phyloP scores from a whole-genome alignment of 1,140 invertebrate species.

The Protaetia brevitarsis region DNA sequence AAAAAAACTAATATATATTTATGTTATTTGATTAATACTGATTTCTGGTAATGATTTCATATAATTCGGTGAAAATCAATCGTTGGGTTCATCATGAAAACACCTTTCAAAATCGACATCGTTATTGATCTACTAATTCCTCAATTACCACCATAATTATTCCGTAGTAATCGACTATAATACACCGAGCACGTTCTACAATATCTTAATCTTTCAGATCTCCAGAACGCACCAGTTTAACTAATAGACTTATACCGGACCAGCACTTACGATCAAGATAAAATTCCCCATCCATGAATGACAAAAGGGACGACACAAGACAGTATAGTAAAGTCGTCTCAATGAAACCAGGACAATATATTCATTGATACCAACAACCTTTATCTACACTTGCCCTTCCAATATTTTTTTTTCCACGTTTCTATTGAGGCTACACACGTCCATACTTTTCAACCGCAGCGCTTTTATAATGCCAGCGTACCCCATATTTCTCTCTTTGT shows the following conservation, averaged over 20 bases:
- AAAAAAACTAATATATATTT: too few species aligned
- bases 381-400: not conserved
- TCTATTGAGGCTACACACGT: too few species aligned
- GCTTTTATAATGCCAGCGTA: not conserved
- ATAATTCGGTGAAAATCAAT: too few species aligned
- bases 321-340: not conserved
- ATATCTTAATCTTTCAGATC: not conserved
- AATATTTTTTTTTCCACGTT: not conserved
- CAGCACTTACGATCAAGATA: not conserved
- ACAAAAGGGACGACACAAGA: not conserved
- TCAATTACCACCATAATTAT: too few species aligned
- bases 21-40: too few species aligned
- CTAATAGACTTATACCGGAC: conserved; percentile 3
- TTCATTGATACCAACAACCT: not conserved
- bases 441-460: not conserved
- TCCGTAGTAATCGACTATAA: too few species aligned
- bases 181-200: too few species aligned
- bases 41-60: too few species aligned
- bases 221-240: not conserved
- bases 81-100: too few species aligned
- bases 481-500: not conserved
- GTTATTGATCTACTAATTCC: too few species aligned
- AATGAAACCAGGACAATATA: not conserved
- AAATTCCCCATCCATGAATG: conserved; percentile 1
- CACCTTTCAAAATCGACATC: too few species aligned